phyloP scores from a whole-genome alignment of 2,797 vertebrate species.

The Hydrolagus colliei region DNA sequence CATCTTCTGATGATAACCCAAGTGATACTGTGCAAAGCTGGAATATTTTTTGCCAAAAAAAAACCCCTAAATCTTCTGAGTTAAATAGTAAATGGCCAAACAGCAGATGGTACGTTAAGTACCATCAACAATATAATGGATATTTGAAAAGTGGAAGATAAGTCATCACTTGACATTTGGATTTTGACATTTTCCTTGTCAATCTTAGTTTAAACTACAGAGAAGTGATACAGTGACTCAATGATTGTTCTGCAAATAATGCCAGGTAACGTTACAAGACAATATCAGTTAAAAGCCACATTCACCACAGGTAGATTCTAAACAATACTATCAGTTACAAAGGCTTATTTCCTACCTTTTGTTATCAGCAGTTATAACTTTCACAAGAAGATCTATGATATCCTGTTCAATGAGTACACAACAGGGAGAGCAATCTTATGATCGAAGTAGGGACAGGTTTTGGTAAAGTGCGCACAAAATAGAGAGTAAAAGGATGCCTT shows the following conservation, averaged over 20 bases:
- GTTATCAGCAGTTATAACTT: background rate
- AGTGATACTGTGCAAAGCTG: background rate
- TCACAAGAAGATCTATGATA: background rate
- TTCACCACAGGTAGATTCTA: background rate
- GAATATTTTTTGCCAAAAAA: background rate
- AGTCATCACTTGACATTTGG: background rate
- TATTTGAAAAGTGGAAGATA: background rate
- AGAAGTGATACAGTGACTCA: too few species aligned
- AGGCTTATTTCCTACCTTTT: background rate
- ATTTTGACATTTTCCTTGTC: background rate
- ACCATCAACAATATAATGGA: background rate
- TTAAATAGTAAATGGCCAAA: background rate
- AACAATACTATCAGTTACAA: constrained; percentile 1
- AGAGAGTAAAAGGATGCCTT: background rate
- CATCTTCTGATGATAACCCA: too few species aligned
- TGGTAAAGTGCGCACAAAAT: background rate
- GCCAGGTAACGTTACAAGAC: background rate
- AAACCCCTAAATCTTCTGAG: background rate
- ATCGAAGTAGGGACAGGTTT: background rate
- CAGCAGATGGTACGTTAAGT: background rate
- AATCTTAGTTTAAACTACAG: background rate
- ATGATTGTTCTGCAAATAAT: background rate
- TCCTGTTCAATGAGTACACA: background rate
- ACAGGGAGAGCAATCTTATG: background rate
- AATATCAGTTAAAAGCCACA: background rate